These are phyloP conservation scores for Ptychodera flava DNA, from an alignment of 35 echinoderm and acorn worm species.

Conservation along the genomic window DNA sequence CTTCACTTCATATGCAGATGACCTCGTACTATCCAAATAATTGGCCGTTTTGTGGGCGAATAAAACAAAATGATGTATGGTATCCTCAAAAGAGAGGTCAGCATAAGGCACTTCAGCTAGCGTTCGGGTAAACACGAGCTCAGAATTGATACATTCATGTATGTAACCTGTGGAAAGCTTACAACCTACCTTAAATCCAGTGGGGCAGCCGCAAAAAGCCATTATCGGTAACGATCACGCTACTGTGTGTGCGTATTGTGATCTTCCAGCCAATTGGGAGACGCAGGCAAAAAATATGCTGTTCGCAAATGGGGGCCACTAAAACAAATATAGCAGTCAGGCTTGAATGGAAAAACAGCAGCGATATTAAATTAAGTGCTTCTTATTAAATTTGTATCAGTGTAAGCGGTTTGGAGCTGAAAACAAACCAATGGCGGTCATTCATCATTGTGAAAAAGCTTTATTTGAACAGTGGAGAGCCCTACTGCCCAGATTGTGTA, in stretches of 20 bases:
- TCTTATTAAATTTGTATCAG: background rate
- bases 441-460: background rate
- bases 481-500: background rate
- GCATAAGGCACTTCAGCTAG: too few relatives aligned
- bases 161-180: too few relatives aligned
- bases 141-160: too few relatives aligned
- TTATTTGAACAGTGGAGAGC: background rate
- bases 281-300: too few relatives aligned
- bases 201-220: background rate
- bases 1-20: background rate
- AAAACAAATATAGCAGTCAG: background rate
- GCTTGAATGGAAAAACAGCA: background rate
- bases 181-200: background rate
- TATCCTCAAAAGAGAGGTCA: too few relatives aligned
- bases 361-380: background rate
- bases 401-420: background rate
- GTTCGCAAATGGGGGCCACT: background rate
- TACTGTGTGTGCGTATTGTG: too few relatives aligned
- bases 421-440: background rate
- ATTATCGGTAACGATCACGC: background rate
- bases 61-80: background rate
- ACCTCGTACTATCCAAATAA: background rate
- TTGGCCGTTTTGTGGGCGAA: background rate
- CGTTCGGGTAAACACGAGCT: too few relatives aligned
- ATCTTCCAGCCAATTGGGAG: too few relatives aligned